Evolutionary conservation across 2,113 vertebrate species (phyloP).

Genomic region (Psettodes erumei): DNA sequence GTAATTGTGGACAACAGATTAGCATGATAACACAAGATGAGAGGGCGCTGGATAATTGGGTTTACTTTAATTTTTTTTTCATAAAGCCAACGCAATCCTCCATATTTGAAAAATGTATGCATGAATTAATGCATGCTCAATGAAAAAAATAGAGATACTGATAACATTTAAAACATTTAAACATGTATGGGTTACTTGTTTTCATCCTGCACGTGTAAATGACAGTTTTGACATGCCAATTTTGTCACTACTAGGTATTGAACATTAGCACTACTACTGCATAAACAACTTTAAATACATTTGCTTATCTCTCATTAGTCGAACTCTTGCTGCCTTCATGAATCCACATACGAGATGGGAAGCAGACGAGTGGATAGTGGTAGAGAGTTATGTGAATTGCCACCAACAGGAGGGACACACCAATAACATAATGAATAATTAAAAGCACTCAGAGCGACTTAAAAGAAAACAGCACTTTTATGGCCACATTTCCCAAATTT

Average conservation of each 20-base stretch:
- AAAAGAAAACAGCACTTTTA: slow-evolving; percentile 13
- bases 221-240: neutral
- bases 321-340: neutral
- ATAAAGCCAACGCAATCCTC: neutral
- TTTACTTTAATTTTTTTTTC: neutral
- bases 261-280: neutral
- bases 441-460: slow-evolving; percentile 4
- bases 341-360: neutral
- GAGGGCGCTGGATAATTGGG: neutral
- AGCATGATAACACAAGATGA: neutral
- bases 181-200: neutral
- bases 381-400: slow-evolving; percentile 9
- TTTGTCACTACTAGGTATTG: neutral
- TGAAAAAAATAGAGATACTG: neutral
- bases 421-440: slow-evolving; percentile 35
- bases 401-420: neutral
- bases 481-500: slow-evolving; percentile 6
- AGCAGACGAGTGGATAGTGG: neutral
- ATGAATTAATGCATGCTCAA: neutral
- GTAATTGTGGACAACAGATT: neutral
- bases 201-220: neutral
- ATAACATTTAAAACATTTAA: neutral
- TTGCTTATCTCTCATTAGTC: neutral
- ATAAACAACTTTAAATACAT: neutral
- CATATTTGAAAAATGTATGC: neutral